Evolutionary conservation across 1,140 invertebrate species (phyloP), one percentile per base, ranked within the genome.

Genomic region (Heterodera schachtii): DNA sequence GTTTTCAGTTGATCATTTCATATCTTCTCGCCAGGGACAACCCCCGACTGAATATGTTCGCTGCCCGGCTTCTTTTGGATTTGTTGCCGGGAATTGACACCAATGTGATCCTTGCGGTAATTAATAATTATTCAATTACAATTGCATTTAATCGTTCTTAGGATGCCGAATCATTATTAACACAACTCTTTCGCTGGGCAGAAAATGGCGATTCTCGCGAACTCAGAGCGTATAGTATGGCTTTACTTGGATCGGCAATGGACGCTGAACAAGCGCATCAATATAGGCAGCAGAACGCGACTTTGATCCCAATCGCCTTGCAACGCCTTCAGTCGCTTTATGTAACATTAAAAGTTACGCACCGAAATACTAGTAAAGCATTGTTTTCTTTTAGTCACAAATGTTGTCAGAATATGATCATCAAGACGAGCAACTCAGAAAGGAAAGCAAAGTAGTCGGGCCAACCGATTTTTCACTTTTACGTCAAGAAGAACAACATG

Each of bases 121-220:
- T 9, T 21, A 66, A 75, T 70, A 31, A 46, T 7, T 47, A 46
- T 70, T 78, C 9, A 67, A 4, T 7, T 13, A n/a, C 47, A 69
- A 69, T 16, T 41, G 19, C 0, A 4, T 9, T 44, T 44, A 57
- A 13, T 75, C 74, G n/a, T 81, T 52, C 87, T 31, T 21, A 85
- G 84, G 82, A 78, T 41, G 84, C 75, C 9, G 84, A 83, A 13
- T 84, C 80, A 6, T 44, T 87, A 11, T 69, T 84, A 9, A 49
- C 70, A 69, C 81, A 85, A 66, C 76, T 85, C 41, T 85, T 83
- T 21, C 52, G 75, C 9, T 85, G 84, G 83, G 84, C 84, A 1
- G 83, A 87, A 64, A 60, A 31, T 19, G 85, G 85, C 1, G 84
- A 85, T 9, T 85, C 84, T 7, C 49, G 85, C n/a, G 84, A 85